These are phyloP conservation scores for Hirtodrosophila histrioides DNA, from an alignment of 2,888 invertebrate species.

Conservation along the genomic window DNA sequence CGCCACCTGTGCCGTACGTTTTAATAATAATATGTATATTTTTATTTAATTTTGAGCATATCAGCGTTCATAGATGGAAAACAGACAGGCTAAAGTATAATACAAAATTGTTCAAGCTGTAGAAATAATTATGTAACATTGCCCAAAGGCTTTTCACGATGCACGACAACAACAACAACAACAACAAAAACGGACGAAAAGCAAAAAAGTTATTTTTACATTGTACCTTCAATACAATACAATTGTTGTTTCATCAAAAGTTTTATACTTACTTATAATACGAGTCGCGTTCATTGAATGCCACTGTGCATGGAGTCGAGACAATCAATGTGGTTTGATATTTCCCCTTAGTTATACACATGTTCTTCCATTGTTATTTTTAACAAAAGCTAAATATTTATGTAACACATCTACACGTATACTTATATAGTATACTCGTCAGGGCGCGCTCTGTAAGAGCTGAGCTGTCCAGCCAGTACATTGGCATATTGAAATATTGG, in stretches of 20 bases:
- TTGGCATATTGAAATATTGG: background rate
- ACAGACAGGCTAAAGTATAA: background rate
- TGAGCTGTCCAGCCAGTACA: background rate
- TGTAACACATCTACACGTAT: background rate
- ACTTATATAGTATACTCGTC: too few species aligned
- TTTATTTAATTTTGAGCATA: conserved; percentile 44
- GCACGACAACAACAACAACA: conserved; percentile 8
- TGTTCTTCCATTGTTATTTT: conserved; percentile 54
- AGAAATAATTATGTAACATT: conserved; percentile 13
- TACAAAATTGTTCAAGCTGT: conserved; percentile 21
- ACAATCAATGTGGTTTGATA: conserved; percentile 77
- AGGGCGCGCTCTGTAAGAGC: too few species aligned
- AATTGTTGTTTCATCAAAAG: conserved; percentile 49
- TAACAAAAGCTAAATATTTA: conserved; percentile 16
- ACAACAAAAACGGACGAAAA: conserved; percentile 3
- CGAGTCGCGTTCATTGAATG: conserved; percentile 46
- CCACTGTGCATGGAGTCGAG: conserved; percentile 59
- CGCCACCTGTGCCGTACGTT: conserved; percentile 18
- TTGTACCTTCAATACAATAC: conserved; percentile 50
- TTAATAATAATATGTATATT: conserved; percentile 12
- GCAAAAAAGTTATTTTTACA: conserved; percentile 34
- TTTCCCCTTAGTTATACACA: conserved; percentile 52
- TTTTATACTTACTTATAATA: conserved; percentile 40
- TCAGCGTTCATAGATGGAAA: conserved; percentile 19
- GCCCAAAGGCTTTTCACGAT: conserved; percentile 17